These are phyloP conservation scores for Caenorhabditis sp. DNA, from an alignment of 2,888 invertebrate genomes.

Conservation along the genomic window DNA sequence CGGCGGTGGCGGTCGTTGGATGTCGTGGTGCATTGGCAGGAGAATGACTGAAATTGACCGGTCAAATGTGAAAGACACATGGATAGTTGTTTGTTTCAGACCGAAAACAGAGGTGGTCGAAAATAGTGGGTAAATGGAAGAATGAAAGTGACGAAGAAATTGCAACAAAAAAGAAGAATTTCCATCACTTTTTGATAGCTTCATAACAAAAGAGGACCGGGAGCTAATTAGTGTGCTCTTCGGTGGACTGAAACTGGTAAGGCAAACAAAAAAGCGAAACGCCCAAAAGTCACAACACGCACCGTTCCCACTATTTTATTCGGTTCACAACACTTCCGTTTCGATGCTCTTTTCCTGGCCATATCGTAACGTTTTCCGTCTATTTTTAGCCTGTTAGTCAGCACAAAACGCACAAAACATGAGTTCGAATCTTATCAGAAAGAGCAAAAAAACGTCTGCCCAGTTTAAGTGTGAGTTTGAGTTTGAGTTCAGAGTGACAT, in stretches of 20 bases:
- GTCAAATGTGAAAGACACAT: slow-evolving; percentile 19
- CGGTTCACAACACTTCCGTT: too few species aligned
- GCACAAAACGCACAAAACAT: too few species aligned
- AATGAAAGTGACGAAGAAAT: not conserved
- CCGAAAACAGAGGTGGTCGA: not conserved
- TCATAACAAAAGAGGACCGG: not conserved
- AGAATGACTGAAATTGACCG: slow-evolving; percentile 30
- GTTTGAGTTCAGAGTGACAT: too few species aligned
- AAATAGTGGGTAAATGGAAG: not conserved
- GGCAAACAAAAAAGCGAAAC: slow-evolving; percentile 7
- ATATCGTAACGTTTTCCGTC: too few species aligned
- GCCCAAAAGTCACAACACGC: slow-evolving; percentile 11
- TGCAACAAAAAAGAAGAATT: not conserved
- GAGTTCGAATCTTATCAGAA: too few species aligned
- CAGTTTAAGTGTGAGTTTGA: too few species aligned
- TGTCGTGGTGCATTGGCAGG: slow-evolving; percentile 26
- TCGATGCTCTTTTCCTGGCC: too few species aligned
- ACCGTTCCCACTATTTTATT: too few species aligned
- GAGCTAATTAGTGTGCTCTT: slow-evolving; percentile 6
- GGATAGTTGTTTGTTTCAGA: slow-evolving; percentile 13
- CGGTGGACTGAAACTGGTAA: slow-evolving; percentile 11
- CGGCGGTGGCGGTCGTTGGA: not conserved
- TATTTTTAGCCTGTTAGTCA: too few species aligned
- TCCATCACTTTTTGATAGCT: not conserved
- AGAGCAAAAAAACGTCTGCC: too few species aligned